Base-by-base conservation (phyloP, 2,113 vertebrate species). In the Ursus arctos region DNA sequence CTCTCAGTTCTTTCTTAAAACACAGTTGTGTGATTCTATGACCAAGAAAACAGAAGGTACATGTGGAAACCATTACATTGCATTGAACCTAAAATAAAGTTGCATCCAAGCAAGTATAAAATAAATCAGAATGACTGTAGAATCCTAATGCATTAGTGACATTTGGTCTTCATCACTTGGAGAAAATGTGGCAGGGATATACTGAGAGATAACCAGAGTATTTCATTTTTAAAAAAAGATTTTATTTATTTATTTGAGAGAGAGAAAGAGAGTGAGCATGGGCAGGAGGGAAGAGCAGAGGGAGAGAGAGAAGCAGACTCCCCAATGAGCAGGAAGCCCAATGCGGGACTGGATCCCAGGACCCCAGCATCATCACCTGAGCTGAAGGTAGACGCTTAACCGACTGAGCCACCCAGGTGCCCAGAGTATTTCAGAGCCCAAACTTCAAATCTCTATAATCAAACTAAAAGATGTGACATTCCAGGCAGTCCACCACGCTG, bases 1-100 rank as follows among this genome's bases (percentile, higher is more conserved):
- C 19, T n/a, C 24, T 88, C 55, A 33, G 59, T 57, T 82, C 57
- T 63, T 96, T 74, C 83, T 89, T 85, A 74, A 81, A 91, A 91
- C 24, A 77, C 8, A 65, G 22, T 85, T 87, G 61, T 84, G 19
- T 4, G 33, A 72, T 28, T 85, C 67, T 49, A 55, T 57, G 80
- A 94, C 71, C n/a, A 86, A 53, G 67, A 82, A 95, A 92, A 79
- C 16, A 94, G 74, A 80, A 81, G 22, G 55, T 31, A 86, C 95
- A 97, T 61, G 55, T 97, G 95, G 94, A 97, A 97, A 79, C 53
- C 67, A 98, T 97, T 98, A 93, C 47, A 81, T 91, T 65, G 59
- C 80, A 97, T 22, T 26, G 12, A 83, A 31, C 87, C 55, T 87
- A 76, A 96, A 80, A 92, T 90, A 84, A 95, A 97, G 3, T 26